phyloP scores from a whole-genome alignment of 2,888 invertebrate genomes.

The Sesamia inferens region DNA sequence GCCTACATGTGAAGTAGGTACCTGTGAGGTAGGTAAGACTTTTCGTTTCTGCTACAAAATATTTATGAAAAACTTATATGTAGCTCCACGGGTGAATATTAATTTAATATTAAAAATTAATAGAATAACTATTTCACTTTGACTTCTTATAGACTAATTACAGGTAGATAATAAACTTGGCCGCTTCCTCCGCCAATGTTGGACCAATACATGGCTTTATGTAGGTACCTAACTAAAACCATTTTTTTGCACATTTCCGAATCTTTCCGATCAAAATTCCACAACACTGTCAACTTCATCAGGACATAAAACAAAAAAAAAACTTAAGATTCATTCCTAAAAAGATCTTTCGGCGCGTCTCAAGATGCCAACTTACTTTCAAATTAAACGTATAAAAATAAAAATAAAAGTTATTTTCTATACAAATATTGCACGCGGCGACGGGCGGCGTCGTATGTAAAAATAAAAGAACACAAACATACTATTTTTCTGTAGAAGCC shows the following conservation, averaged over 20 bases:
- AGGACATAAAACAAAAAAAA: slow-evolving; percentile 51
- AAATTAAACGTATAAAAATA: slow-evolving; percentile 83
- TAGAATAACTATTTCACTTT: slow-evolving; percentile 34
- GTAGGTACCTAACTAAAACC: not conserved
- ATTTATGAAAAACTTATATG: no score
- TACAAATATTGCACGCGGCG: slow-evolving; percentile 88
- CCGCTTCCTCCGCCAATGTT: slow-evolving; percentile 9
- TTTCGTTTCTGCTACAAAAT: no score
- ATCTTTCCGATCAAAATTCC: slow-evolving; percentile 64
- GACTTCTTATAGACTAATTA: slow-evolving; percentile 36
- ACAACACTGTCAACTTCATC: slow-evolving; percentile 76
- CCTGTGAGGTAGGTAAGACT: no score
- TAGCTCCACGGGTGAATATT: not conserved
- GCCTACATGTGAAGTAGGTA: not conserved
- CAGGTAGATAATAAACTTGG: not conserved
- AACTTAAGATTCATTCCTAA: slow-evolving; percentile 53
- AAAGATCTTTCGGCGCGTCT: slow-evolving; percentile 71
- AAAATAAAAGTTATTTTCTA: slow-evolving; percentile 81
- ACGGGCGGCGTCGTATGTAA: slow-evolving; percentile 74
- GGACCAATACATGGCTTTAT: slow-evolving; percentile 36
- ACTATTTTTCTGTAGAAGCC: slow-evolving; percentile 87
- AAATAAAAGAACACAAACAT: slow-evolving; percentile 81
- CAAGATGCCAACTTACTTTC: slow-evolving; percentile 79
- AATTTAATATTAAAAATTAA: slow-evolving; percentile 19
- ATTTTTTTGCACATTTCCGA: slow-evolving; percentile 52